These are phyloP conservation scores for Cebus imitator DNA, from an alignment of 2,113 vertebrate genomes.

Conservation along the genomic window DNA sequence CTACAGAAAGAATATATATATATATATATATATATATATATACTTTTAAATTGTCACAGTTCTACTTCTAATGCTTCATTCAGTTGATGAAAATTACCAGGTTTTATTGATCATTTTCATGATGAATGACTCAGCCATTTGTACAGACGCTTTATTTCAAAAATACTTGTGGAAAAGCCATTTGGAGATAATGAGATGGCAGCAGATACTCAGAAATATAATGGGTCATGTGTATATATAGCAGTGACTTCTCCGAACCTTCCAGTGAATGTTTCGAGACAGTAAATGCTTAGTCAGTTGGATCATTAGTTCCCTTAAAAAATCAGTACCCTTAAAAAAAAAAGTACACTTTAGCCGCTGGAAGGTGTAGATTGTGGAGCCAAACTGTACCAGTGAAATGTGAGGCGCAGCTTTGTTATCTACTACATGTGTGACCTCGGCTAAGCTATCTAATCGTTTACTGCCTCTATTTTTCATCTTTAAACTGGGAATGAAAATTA, in stretches of 20 bases:
- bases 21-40: neutral
- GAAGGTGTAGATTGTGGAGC: neutral
- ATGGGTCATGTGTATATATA: no score
- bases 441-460: neutral
- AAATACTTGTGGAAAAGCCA: constrained; percentile 1
- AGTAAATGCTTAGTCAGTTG: neutral
- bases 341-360: neutral
- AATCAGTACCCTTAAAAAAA: neutral
- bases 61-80: neutral
- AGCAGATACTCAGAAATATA: neutral
- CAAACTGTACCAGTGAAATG: neutral
- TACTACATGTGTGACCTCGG: neutral
- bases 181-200: neutral
- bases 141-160: constrained; percentile 10
- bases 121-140: neutral
- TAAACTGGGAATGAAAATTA: neutral
- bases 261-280: neutral
- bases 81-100: neutral
- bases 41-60: neutral
- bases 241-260: neutral
- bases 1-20: no score
- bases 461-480: neutral
- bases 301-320: neutral
- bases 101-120: neutral
- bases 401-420: neutral